Conservation (phyloP, 2,113 vertebrate species). For the Chionodraco myersi region DNA sequence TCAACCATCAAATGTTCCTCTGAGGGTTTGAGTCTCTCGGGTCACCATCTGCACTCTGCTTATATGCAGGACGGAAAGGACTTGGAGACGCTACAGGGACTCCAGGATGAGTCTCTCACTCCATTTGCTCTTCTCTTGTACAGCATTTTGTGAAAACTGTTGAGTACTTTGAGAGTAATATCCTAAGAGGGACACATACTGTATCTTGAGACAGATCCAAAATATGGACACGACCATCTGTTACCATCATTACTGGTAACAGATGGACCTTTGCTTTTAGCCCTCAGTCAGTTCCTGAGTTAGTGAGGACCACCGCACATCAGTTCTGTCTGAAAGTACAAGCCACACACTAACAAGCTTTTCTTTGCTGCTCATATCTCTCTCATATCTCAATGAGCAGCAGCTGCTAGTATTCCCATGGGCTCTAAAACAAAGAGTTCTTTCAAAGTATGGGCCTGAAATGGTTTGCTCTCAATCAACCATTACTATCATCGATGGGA, state of each 20-base stretch:
- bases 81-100: background rate
- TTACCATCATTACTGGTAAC: background rate
- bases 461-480: background rate
- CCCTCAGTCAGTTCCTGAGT: slow-evolving; percentile 2
- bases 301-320: slow-evolving; percentile 9
- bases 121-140: slow-evolving; percentile 26
- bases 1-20: slow-evolving; percentile 45
- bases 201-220: slow-evolving; percentile 2
- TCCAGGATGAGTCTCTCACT: slow-evolving; percentile 15
- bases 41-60: slow-evolving; percentile 42
- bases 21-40: slow-evolving; percentile 23
- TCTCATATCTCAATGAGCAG: slow-evolving; percentile 19
- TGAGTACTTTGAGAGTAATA: background rate
- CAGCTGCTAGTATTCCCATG: slow-evolving; percentile 4
- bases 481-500: background rate
- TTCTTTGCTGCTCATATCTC: background rate
- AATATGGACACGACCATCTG: background rate
- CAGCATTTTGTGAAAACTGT: slow-evolving; percentile 22
- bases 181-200: background rate
- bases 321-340: background rate
- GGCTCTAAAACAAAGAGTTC: background rate
- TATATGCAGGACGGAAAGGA: slow-evolving; percentile 25
- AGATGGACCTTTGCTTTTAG: slow-evolving; percentile 19
- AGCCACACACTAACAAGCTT: slow-evolving; percentile 10
- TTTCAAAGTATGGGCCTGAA: background rate